Evolutionary conservation across 2,113 vertebrate species (phyloP).

Genomic region (Gymnorhina tibicen): DNA sequence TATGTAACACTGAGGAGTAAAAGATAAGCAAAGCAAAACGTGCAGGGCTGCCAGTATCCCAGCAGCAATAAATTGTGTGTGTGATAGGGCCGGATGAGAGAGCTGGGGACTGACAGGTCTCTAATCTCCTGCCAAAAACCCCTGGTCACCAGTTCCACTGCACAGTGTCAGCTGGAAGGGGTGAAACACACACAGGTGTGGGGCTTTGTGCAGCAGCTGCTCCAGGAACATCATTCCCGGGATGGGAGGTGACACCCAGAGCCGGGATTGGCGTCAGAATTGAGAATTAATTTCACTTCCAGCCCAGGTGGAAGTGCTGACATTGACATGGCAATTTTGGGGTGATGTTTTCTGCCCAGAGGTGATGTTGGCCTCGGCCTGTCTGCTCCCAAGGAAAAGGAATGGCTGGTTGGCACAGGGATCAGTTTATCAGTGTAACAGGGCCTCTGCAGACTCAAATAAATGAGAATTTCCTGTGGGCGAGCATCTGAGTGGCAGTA

Average conservation of each 20-base stretch:
- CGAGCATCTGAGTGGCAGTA: background rate
- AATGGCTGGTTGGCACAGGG: background rate
- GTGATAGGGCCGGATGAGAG: background rate
- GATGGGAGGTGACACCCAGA: background rate
- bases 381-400: background rate
- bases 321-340: background rate
- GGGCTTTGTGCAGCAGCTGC: background rate
- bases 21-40: background rate
- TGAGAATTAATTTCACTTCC: background rate
- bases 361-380: background rate
- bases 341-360: background rate
- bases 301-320: background rate
- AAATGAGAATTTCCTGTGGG: background rate
- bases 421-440: background rate
- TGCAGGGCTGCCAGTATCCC: constrained; percentile 16
- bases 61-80: background rate
- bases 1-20: background rate
- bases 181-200: background rate
- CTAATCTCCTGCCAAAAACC: background rate
- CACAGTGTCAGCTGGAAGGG: background rate
- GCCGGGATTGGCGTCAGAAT: rapidly evolving
- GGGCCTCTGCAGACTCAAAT: background rate
- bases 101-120: background rate
- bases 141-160: background rate
- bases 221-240: background rate